Percentiles rank a stretch among this genome's conserved stretches.
Conservation (phyloP, 2,888 invertebrate genomes). For the Caenorhabditis parvicauda region DNA sequence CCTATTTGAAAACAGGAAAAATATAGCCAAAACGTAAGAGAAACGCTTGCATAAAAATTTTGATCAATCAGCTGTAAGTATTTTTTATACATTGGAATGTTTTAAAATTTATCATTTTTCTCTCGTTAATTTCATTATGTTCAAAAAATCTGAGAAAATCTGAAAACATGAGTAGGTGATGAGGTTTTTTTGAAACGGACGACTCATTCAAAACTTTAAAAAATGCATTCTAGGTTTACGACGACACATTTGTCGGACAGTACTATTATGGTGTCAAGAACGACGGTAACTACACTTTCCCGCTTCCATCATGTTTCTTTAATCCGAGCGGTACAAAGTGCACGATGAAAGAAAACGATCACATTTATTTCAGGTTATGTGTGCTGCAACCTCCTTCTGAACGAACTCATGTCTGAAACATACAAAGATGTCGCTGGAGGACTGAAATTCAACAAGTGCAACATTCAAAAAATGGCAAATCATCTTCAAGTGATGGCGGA, state of each 20-base stretch:
- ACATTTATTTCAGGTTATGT: constrained; percentile 33
- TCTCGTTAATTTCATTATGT: no score
- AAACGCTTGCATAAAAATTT: no score
- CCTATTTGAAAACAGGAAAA: no score
- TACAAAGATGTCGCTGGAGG: constrained; percentile 26
- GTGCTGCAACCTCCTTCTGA: constrained; percentile 46
- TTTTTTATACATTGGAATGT: no score
- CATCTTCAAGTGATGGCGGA: constrained; percentile 27
- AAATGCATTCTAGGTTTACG: no score
- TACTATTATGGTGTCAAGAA: constrained; percentile 40
- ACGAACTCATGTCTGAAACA: constrained; percentile 44
- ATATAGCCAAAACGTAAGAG: no score
- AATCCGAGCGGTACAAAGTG: constrained; percentile 35
- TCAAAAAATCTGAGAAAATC: no score
- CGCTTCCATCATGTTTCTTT: constrained; percentile 50
- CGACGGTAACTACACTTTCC: constrained; percentile 38
- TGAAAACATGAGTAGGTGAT: no score
- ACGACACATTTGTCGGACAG: constrained; percentile 29
- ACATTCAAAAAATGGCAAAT: constrained; percentile 36
- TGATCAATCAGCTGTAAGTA: no score
- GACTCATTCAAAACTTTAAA: no score
- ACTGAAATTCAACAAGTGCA: constrained; percentile 37
- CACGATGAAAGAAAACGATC: not conserved
- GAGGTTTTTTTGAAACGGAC: no score
- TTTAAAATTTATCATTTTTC: no score